Conservation (phyloP, 2,888 invertebrate species). For the Morinoia aosen region DNA sequence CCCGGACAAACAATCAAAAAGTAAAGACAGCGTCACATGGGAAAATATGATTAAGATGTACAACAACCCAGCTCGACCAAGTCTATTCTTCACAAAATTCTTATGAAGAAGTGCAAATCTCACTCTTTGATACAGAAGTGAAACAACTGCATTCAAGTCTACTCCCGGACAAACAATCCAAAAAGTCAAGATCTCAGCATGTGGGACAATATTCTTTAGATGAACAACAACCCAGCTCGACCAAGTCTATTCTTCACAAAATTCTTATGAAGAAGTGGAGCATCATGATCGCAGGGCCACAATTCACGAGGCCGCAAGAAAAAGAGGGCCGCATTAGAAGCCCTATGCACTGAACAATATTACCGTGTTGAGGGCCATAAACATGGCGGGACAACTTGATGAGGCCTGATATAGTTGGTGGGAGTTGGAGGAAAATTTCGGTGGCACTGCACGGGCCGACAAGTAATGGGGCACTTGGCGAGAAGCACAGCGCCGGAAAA, state of each 20-base stretch:
- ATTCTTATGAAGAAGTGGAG: not conserved
- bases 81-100: not conserved
- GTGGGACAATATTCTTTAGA: not conserved
- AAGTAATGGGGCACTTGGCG: constrained; percentile 46
- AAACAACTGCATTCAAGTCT: no score
- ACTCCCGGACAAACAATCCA: no score
- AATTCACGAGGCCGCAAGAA: not conserved
- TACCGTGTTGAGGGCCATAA: not conserved
- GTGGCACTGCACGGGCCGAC: constrained; percentile 19
- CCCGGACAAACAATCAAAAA: not conserved
- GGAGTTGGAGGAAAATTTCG: constrained; percentile 1
- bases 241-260: not conserved
- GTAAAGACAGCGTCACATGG: not conserved
- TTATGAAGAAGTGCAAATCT: not conserved
- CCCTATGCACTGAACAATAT: constrained; percentile 11
- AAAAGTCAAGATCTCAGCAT: no score
- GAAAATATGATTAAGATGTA: not conserved
- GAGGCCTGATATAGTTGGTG: constrained; percentile 48
- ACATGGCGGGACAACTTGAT: constrained; percentile 43
- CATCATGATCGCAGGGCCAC: not conserved
- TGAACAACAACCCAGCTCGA: not conserved
- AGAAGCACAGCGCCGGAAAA: constrained; percentile 38
- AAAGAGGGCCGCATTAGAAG: not conserved
- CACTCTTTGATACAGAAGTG: no score
- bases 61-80: not conserved